These are phyloP conservation scores for Colistium nudipinnis DNA, from an alignment of 2,113 vertebrate species.

Conservation along the genomic window DNA sequence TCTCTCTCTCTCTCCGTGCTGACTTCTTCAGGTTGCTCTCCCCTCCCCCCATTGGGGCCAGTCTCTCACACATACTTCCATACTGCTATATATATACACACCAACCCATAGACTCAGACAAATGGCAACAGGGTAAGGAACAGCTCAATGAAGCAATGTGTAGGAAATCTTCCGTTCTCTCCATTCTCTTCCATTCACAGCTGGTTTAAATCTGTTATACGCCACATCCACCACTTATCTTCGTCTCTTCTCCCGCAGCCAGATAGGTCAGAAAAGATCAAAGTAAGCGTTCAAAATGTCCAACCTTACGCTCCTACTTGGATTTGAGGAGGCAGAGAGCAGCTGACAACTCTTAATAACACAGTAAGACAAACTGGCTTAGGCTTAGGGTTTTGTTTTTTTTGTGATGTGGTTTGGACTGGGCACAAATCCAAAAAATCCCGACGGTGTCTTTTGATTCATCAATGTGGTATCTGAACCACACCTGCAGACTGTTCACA, in stretches of 20 bases:
- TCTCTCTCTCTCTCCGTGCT: conserved; percentile 38
- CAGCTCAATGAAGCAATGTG: conserved; percentile 9
- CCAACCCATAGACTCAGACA: conserved; percentile 22
- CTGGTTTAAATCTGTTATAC: conserved; percentile 1
- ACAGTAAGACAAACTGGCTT: conserved; percentile 1
- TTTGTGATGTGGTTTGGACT: background rate
- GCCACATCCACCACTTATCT: background rate
- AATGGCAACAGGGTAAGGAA: conserved; percentile 13
- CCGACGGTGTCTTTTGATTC: background rate
- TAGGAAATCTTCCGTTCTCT: background rate
- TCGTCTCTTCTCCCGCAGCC: background rate
- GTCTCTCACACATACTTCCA: conserved; percentile 59
- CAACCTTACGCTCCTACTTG: background rate
- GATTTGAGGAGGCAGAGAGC: background rate
- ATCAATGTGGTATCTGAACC: conserved; percentile 1
- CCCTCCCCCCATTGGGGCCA: conserved; percentile 56
- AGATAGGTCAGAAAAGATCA: background rate
- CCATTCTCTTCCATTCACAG: conserved; percentile 1
- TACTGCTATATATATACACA: conserved; percentile 43
- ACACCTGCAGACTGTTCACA: background rate
- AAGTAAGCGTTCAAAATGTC: conserved; percentile 2
- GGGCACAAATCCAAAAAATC: background rate
- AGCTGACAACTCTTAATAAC: conserved; percentile 3
- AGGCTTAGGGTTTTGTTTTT: conserved; percentile 3
- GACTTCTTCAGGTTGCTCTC: conserved; percentile 63